Evolutionary conservation across 2,888 invertebrate genomes (phyloP).

Genomic region (Epiblema foenella): DNA sequence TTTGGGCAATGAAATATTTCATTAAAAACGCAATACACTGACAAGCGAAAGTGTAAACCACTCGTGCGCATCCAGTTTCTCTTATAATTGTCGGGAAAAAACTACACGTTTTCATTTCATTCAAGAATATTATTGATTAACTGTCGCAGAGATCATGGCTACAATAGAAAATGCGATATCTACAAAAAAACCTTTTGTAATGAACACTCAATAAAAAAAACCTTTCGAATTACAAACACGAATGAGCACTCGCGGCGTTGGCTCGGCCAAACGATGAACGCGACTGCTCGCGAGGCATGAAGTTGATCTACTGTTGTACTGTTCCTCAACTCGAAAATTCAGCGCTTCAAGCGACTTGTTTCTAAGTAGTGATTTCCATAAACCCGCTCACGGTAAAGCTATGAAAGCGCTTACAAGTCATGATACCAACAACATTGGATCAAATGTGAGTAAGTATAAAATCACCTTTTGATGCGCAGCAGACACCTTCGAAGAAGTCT

Average conservation of each 20-base stretch:
- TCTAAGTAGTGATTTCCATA: slow-evolving; percentile 38
- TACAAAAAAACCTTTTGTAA: slow-evolving; percentile 12
- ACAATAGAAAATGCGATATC: slow-evolving; percentile 23
- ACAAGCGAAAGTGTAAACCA: slow-evolving; percentile 73
- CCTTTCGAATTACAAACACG: slow-evolving; percentile 52
- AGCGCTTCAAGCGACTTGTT: slow-evolving; percentile 58
- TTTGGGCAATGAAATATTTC: slow-evolving; percentile 32
- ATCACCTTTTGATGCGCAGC: slow-evolving; percentile 35
- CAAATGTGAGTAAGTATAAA: slow-evolving; percentile 46
- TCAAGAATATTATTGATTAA: slow-evolving; percentile 16
- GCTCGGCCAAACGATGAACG: slow-evolving; percentile 51
- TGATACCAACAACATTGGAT: slow-evolving; percentile 48
- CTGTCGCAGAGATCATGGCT: slow-evolving; percentile 17
- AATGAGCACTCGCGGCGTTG: slow-evolving; percentile 57
- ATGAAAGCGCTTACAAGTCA: slow-evolving; percentile 53
- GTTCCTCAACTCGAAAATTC: slow-evolving; percentile 54
- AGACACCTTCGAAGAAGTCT: slow-evolving; percentile 31
- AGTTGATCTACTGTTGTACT: slow-evolving; percentile 66
- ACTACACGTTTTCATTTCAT: slow-evolving; percentile 37
- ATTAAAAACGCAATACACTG: slow-evolving; percentile 49
- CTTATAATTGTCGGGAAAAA: slow-evolving; percentile 47
- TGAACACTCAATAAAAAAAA: slow-evolving; percentile 34
- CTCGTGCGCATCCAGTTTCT: slow-evolving; percentile 74
- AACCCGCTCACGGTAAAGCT: slow-evolving; percentile 47
- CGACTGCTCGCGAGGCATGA: slow-evolving; percentile 64